These are phyloP conservation scores for Acronicta psi DNA, from an alignment of 2,888 invertebrate species.

Conservation along the genomic window DNA sequence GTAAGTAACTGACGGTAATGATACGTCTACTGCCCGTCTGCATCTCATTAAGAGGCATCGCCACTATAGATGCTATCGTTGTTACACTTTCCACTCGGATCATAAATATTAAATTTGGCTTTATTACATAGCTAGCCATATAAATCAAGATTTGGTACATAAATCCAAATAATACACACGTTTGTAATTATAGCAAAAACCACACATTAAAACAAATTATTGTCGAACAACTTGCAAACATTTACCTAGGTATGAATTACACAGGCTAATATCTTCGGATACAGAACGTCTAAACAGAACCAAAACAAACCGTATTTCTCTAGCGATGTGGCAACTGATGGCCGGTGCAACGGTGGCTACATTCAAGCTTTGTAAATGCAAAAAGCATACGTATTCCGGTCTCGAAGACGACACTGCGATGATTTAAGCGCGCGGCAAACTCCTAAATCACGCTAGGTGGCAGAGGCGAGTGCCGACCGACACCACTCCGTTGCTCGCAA, in stretches of 20 bases:
- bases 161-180: constrained; percentile 50
- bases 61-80: constrained; percentile 51
- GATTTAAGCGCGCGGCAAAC: constrained; percentile 81
- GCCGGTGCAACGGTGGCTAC: constrained; percentile 68
- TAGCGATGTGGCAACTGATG: constrained; percentile 68
- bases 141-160: constrained; percentile 55
- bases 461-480: constrained; percentile 77
- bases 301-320: constrained; percentile 77
- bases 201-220: constrained; percentile 57
- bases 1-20: constrained; percentile 73
- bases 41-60: constrained; percentile 54
- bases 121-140: constrained; percentile 48
- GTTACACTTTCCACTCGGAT: constrained; percentile 53
- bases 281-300: constrained; percentile 66
- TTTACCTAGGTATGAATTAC: constrained; percentile 58
- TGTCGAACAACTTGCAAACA: constrained; percentile 47
- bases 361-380: constrained; percentile 71
- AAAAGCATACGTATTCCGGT: constrained; percentile 77
- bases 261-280: constrained; percentile 54
- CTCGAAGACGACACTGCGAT: constrained; percentile 78
- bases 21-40: constrained; percentile 52
- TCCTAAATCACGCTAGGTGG: constrained; percentile 85
- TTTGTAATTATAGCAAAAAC: constrained; percentile 45
- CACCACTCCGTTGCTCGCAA: constrained; percentile 81
- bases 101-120: constrained; percentile 52